Base-by-base conservation (phyloP, 1,140 invertebrate species). In the Proctacanthus coquilletti region DNA sequence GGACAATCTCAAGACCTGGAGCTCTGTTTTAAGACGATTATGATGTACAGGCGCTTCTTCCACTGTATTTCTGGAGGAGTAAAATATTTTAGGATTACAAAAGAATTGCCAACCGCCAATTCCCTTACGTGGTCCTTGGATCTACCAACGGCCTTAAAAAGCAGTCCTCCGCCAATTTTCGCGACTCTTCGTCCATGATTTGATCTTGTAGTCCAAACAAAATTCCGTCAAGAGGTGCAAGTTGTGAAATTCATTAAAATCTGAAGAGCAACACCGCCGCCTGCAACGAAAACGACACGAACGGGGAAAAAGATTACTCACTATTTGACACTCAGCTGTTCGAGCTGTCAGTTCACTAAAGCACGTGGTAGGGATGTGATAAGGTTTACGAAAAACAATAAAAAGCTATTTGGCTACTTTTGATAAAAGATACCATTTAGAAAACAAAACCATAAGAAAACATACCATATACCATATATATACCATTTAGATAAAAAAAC, bases 1-100 rank as follows among this genome's bases (percentile, higher is more conserved):
- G 21, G 62, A 69, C 3, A 84, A 54, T 15, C 67, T 62, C 29
- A 84, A 54, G 5, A 71, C 76, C 48, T 80, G 76, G 52, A 84
- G 61, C 56, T 81, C 77, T 39, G 78, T 74, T 52, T 79, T 80
- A 1, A 77, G 61, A 1, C 45, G 45, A 38, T 44, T 53, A 38
- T 60, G 60, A 18, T 61, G 53, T 18, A 62, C 53, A 35, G 61
- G 52, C 17, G 50, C 44, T 27, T 63, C 59, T 45, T 59, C 49
- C 4, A 14, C 5, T 23, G 32, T 10, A 21, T 34, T 33, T 14
- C 35, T 39, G 34, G 25, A 34, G 34, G 36, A 23, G 41, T 30
- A 27, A 38, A 31, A 13, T 21, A 13, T 36, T 20, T 18, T 15
- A 6, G 10, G 15, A 11, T 8, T n/a, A 32, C 10, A 5, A 6